Evolutionary conservation across 2,113 vertebrate genomes (phyloP), one percentile per base, ranked within the genome.

Genomic region (Beaufortia kweichowensis): DNA sequence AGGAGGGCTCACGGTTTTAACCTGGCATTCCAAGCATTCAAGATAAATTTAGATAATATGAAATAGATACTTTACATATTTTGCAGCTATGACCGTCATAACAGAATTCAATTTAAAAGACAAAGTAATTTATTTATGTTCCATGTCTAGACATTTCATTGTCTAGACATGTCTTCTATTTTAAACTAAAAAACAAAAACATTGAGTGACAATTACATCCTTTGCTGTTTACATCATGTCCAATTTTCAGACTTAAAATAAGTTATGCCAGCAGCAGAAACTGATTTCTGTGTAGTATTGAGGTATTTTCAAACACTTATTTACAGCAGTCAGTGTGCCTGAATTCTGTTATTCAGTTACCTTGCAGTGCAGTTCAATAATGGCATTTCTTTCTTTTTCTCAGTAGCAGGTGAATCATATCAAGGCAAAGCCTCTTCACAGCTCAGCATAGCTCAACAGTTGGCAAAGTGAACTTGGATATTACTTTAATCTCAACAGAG

Each of bases 401-500:
- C 12, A 35, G 48, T 7, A 12, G n/a, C 48, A 35, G 53, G 17
- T 1, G 12, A 41, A 63, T 64, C 61, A 75, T 41, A 61, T 64
- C 31, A 76, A 73, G 65, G 65, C 43, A 69, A 64, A 76, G 72
- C 24, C 41, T 80, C 39, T 72, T 66, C 46, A 66, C 35, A 55
- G 57, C 71, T 75, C 35, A 41, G 55, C 46, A 67, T 61, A 39
- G 59, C 19, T 76, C 31, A 75, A 76, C 71, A 61, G 29, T n/a
- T 21, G 62, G 15, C 50, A 79, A 81, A 72, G 76, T 81, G 76
- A 83, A 46, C 29, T 57, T 48, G 23, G 76, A 28, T 31, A 55
- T 29, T 67, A 23, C 60, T 81, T 81, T 83, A 50, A 73, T 79
- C 63, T 65, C 64, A 66, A 7, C 26, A 26, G 70, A 70, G 35